Percentiles rank a stretch among this genome's conserved stretches.
These are phyloP conservation scores for Abramis brama DNA, from an alignment of 2,113 vertebrate genomes.

Conservation along the genomic window DNA sequence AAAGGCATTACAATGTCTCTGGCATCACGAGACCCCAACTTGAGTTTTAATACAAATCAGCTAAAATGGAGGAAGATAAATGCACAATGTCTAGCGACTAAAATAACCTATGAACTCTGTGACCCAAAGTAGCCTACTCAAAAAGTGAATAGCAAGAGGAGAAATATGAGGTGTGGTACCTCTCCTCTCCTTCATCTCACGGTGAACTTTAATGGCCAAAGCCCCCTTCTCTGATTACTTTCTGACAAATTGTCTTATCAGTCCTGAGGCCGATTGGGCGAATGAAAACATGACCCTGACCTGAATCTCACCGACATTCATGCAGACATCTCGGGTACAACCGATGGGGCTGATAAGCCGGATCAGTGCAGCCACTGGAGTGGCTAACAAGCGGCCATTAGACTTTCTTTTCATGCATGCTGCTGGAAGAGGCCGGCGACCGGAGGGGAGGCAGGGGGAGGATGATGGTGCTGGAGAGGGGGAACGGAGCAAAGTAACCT, in stretches of 20 bases:
- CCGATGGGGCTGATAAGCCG: slow-evolving; percentile 76
- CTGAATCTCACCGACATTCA: slow-evolving; percentile 74
- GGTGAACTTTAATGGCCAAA: slow-evolving; percentile 65
- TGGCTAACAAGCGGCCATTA: slow-evolving; percentile 89
- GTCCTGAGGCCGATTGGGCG: slow-evolving; percentile 69
- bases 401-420: slow-evolving; percentile 89
- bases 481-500: slow-evolving; percentile 69
- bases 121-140: slow-evolving; percentile 46
- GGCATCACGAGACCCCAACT: neutral
- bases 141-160: slow-evolving; percentile 26
- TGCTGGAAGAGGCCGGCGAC: slow-evolving; percentile 64
- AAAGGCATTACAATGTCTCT: too few species aligned
- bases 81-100: neutral
- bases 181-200: slow-evolving; percentile 43
- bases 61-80: neutral
- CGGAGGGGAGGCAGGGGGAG: slow-evolving; percentile 64
- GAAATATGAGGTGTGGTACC: slow-evolving; percentile 42
- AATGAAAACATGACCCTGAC: slow-evolving; percentile 84
- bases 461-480: slow-evolving; percentile 7
- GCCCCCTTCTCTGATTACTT: slow-evolving; percentile 81
- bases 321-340: slow-evolving; percentile 76
- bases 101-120: slow-evolving; percentile 44
- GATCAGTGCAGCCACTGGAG: slow-evolving; percentile 82
- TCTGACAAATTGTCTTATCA: slow-evolving; percentile 83
- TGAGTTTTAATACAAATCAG: neutral